Base-by-base conservation (phyloP, 2,888 invertebrate genomes). In the Criorhina ranunculi region DNA sequence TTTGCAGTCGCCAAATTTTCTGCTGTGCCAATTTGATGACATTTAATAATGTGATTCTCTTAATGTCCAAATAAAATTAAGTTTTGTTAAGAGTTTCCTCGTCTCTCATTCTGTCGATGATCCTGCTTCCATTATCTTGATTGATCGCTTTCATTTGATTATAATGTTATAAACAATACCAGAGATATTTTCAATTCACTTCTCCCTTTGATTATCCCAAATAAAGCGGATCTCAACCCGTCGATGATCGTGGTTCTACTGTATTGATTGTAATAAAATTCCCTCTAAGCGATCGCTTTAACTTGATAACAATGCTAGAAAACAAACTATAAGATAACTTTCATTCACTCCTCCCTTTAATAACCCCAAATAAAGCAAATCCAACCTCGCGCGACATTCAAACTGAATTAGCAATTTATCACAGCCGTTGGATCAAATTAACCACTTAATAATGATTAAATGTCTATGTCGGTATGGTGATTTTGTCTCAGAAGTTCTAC, bases 351-450 rank as follows among this genome's bases (percentile, higher is more conserved):
- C 12, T 62, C 5, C 17, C 5, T 11, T 17, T 31, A 12, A 6
- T 33, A 11, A 35, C 40, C 62, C 72, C 5, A 17, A 40, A 62
- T 24, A 49, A 64, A 64, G 42, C 7, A 66, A 60, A 69, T 72
- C 53, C 17, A 70, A 77, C 77, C 77, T 44, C 59, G 11, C 29
- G n/a, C 24, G 66, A 66, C 70, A 66, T 29, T 51, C 37, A 70
- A 77, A 77, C 44, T 55, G 29, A 70, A 77, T 82, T 72, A 82
- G 15, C 59, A 82, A 82, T 77, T 77, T 77, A 82, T 82, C 72
- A 46, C 53, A 77, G 53, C 70, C 46, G 33, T 59, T 59, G 59
- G 59, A 82, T 82, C 77, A 82, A 82, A 82, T 82, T 82, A 82
- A 77, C 72, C 82, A 82, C 70, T 82, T 82, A 82, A 72, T 59